Percentiles rank a stretch among this genome's conserved stretches.
Conservation (phyloP, 2,113 vertebrate species). For the Phalacrocorax aristotelis region DNA sequence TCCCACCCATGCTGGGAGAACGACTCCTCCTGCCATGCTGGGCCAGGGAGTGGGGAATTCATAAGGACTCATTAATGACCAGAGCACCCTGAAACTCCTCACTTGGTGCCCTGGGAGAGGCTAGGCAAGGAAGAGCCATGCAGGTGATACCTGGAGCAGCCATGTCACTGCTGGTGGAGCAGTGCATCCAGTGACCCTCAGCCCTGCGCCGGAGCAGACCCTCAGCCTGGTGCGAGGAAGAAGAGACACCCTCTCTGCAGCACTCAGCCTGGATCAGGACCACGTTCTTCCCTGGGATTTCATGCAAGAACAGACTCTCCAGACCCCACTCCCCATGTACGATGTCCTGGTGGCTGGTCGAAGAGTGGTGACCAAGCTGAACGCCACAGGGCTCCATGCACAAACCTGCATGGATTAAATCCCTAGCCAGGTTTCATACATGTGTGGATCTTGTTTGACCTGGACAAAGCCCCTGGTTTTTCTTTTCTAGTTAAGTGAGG, state of each 20-base stretch:
- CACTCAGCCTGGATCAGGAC: not conserved
- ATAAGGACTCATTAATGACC: not conserved
- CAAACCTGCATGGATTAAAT: slow-evolving; percentile 24
- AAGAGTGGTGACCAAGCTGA: not conserved
- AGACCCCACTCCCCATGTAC: not conserved
- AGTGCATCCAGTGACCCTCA: not conserved
- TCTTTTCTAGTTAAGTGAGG: not conserved
- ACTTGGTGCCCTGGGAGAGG: not conserved
- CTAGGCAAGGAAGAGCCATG: not conserved
- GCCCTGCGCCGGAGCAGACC: not conserved
- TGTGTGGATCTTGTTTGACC: not conserved
- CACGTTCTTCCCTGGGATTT: not conserved
- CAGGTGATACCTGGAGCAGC: not conserved
- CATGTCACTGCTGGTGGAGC: not conserved
- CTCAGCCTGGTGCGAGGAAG: not conserved
- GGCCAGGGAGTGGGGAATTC: not conserved
- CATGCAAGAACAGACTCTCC: not conserved
- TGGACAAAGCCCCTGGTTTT: not conserved
- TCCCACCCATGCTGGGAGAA: not conserved
- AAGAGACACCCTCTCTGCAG: not conserved
- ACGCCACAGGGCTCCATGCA: not conserved
- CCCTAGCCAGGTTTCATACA: not conserved
- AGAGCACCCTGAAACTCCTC: not conserved
- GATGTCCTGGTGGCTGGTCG: not conserved
- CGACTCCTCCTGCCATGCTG: not conserved